These are phyloP conservation scores for Heteromyza rotundicornis DNA, from an alignment of 2,888 invertebrate species.

Conservation along the genomic window DNA sequence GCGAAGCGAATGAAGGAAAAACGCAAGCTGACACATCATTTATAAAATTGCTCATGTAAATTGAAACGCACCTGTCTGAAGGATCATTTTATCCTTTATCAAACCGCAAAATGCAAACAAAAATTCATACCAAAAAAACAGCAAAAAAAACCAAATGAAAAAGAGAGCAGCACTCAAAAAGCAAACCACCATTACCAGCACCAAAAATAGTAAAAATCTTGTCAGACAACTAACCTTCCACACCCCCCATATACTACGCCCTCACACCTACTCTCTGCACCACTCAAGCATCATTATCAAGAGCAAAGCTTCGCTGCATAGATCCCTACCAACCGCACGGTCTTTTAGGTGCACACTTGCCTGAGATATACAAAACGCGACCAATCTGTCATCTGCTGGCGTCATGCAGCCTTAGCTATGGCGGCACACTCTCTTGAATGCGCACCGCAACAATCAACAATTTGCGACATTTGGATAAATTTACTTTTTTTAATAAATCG, in stretches of 20 bases:
- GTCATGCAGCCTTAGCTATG: background rate
- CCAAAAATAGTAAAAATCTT: conserved; percentile 27
- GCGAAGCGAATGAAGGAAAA: conserved; percentile 37
- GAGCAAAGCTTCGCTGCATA: conserved; percentile 8
- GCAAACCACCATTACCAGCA: background rate
- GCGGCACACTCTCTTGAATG: background rate
- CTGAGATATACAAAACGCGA: conserved; percentile 44
- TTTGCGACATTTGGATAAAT: conserved; percentile 18
- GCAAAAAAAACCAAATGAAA: conserved; percentile 22
- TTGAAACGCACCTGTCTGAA: conserved; percentile 43
- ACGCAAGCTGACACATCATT: conserved; percentile 55
- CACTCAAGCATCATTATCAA: no score
- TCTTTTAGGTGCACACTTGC: background rate
- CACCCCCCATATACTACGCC: no score
- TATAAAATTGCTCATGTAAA: conserved; percentile 48
- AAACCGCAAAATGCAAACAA: conserved; percentile 1
- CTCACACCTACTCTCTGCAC: no score
- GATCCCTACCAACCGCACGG: background rate
- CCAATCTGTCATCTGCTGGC: conserved; percentile 31
- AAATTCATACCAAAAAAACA: background rate
- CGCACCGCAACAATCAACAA: conserved; percentile 7
- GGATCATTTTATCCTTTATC: conserved; percentile 19
- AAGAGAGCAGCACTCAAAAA: background rate
- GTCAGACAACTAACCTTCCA: background rate
- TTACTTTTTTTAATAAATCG: conserved; percentile 22